Evolutionary conservation across 1,140 invertebrate species (phyloP).

Genomic region (Micrasema minimum): DNA sequence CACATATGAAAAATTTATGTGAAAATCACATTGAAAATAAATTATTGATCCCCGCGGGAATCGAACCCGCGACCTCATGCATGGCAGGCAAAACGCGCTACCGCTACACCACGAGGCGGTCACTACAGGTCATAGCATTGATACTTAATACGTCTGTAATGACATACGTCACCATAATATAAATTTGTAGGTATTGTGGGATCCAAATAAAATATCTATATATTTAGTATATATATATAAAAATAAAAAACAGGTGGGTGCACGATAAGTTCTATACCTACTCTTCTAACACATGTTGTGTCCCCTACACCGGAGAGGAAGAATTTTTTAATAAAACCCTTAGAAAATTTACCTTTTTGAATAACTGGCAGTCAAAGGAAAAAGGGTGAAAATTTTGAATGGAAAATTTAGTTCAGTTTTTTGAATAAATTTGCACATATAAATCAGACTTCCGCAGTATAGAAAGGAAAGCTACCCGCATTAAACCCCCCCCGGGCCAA

Average conservation of each 20-base stretch:
- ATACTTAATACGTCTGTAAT: too few species aligned
- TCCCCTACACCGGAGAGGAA: background rate
- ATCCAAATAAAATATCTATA: conserved; percentile 3
- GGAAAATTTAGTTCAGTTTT: conserved; percentile 28
- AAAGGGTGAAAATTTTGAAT: conserved; percentile 35
- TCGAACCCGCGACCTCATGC: too few species aligned
- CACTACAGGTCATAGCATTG: too few species aligned
- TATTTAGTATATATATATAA: too few species aligned
- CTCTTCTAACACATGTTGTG: background rate
- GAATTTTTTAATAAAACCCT: conserved; percentile 23
- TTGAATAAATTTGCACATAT: conserved; percentile 41
- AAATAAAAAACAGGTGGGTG: conserved; percentile 23
- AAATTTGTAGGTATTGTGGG: too few species aligned
- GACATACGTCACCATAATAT: too few species aligned
- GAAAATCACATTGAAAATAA: too few species aligned
- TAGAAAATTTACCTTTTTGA: conserved; percentile 36
- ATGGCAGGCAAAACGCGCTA: too few species aligned
- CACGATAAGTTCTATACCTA: background rate
- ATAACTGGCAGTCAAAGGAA: conserved; percentile 34
- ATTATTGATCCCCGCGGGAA: too few species aligned
- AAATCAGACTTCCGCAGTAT: conserved; percentile 21
- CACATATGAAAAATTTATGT: too few species aligned
- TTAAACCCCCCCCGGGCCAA: background rate
- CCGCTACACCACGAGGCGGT: too few species aligned
- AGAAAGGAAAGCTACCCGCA: background rate